Conservation (phyloP, 2,888 invertebrate genomes). For the Epistrophe eligans region DNA sequence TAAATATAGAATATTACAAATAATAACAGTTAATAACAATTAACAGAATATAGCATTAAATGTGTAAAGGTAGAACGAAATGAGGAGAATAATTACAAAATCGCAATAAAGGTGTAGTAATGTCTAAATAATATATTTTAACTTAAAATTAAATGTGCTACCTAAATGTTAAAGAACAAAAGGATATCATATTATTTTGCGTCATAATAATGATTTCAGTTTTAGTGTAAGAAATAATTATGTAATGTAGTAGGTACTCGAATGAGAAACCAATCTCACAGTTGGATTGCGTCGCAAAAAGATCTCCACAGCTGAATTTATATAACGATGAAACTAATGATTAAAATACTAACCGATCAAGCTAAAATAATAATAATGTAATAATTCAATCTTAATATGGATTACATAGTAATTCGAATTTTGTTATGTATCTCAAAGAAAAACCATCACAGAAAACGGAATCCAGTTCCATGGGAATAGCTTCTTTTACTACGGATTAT, state of each 20-base stretch:
- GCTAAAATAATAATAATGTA: background rate
- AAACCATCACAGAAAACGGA: background rate
- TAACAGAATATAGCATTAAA: conserved; percentile 59
- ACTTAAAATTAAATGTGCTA: conserved; percentile 41
- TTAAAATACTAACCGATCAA: background rate
- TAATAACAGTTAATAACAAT: conserved; percentile 46
- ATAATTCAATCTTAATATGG: background rate
- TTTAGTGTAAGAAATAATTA: conserved; percentile 37
- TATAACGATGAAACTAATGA: background rate
- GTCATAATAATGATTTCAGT: conserved; percentile 37
- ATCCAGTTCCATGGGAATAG: too few species aligned
- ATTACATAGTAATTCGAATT: background rate
- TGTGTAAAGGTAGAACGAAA: conserved; percentile 49
- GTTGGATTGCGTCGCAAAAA: conserved; percentile 52
- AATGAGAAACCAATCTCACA: conserved; percentile 53
- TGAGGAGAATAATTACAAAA: conserved; percentile 4
- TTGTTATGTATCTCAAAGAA: background rate
- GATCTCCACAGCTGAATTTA: conserved; percentile 54
- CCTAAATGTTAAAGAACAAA: conserved; percentile 18
- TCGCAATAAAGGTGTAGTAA: conserved; percentile 45
- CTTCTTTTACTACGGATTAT: too few species aligned
- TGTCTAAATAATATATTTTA: conserved; percentile 38
- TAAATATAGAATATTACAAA: conserved; percentile 79
- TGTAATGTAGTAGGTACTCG: conserved; percentile 34
- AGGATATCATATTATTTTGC: conserved; percentile 21